Evolutionary conservation across 2,888 invertebrate genomes (phyloP).

Genomic region (Crocallis elinguaria): DNA sequence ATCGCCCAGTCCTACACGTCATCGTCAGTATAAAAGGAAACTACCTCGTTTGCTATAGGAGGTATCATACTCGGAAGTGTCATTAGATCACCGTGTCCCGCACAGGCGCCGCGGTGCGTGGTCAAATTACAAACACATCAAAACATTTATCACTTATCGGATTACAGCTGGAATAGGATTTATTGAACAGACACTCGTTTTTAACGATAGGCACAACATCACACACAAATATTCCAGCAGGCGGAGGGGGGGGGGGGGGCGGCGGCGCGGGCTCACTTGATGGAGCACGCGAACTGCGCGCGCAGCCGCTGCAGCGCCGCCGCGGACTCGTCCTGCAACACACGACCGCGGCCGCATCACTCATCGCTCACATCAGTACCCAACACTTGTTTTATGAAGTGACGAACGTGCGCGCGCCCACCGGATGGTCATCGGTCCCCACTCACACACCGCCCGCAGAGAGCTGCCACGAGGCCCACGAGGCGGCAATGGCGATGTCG

Average conservation of each 20-base stretch:
- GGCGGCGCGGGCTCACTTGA: conserved; percentile 55
- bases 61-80: no score
- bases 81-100: no score
- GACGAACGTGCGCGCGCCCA: no score
- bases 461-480: no score
- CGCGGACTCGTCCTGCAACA: conserved; percentile 45
- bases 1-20: no score
- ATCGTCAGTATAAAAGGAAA: no score
- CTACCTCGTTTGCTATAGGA: no score
- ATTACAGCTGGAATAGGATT: neutral
- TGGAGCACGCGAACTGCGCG: conserved; percentile 73
- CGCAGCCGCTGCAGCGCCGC: conserved; percentile 68
- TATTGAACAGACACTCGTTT: conserved; percentile 2
- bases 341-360: neutral
- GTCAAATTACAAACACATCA: neutral
- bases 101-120: no score
- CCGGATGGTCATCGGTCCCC: no score
- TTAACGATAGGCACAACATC: neutral
- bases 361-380: neutral
- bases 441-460: no score
- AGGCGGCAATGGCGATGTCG: no score
- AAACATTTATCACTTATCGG: neutral
- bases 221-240: neutral
- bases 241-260: neutral
- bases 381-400: no score